These are phyloP conservation scores for Pristis pectinata DNA, from an alignment of 2,797 vertebrate genomes.

Conservation along the genomic window DNA sequence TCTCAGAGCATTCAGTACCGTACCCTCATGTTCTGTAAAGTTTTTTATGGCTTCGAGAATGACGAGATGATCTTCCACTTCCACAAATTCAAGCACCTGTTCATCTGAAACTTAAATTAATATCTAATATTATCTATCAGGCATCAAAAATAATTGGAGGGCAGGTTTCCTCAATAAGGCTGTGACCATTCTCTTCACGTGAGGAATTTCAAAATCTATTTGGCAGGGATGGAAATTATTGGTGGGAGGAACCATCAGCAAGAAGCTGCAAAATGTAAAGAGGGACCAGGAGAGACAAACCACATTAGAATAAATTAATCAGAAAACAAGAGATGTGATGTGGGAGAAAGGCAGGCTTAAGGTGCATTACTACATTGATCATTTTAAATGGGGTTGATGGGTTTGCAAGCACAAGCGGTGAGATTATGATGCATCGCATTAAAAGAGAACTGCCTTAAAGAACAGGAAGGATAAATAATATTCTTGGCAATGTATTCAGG, in stretches of 20 bases:
- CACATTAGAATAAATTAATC: background rate
- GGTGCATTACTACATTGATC: background rate
- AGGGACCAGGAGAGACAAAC: background rate
- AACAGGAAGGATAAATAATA: background rate
- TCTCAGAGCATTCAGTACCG: conserved; percentile 69
- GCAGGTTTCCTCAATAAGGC: background rate
- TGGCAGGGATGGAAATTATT: background rate
- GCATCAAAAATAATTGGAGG: background rate
- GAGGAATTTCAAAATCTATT: background rate
- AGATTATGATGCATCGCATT: background rate
- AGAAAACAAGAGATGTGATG: background rate
- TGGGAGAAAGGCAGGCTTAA: background rate
- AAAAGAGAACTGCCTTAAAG: background rate
- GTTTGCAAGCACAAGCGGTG: background rate
- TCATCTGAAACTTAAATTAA: conserved; percentile 73
- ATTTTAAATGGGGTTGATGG: background rate
- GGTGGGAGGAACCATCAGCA: background rate
- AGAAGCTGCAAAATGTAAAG: background rate
- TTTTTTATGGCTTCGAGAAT: conserved; percentile 66
- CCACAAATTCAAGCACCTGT: conserved; percentile 83
- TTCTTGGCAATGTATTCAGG: background rate
- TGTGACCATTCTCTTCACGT: background rate
- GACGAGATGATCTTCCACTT: conserved; percentile 77
- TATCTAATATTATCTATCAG: background rate
- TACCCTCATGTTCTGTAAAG: conserved; percentile 66